Percentiles rank a stretch among this genome's conserved stretches.
These are phyloP conservation scores for Asteroscopus sphinx DNA, from an alignment of 2,888 invertebrate genomes.

Conservation along the genomic window DNA sequence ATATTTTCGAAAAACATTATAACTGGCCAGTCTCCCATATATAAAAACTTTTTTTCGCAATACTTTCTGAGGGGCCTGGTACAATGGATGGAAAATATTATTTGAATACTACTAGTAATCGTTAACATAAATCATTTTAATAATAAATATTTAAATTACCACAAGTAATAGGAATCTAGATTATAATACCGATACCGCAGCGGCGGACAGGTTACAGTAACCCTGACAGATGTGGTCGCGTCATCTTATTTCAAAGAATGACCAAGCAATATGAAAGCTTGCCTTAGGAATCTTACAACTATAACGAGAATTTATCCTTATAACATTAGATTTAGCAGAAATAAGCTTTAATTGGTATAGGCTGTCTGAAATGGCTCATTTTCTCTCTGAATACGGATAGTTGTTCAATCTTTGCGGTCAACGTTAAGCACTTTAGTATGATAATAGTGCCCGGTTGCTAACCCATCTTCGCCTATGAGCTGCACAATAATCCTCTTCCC, in stretches of 20 bases:
- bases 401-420: slow-evolving; percentile 17
- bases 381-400: slow-evolving; percentile 1
- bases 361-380: not conserved
- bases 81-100: slow-evolving; percentile 69
- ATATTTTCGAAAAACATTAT: too few species aligned
- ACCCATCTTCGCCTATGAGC: slow-evolving; percentile 37
- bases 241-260: slow-evolving; percentile 52
- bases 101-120: slow-evolving; percentile 30
- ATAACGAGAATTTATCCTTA: slow-evolving; percentile 18
- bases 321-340: slow-evolving; percentile 23
- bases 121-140: slow-evolving; percentile 52
- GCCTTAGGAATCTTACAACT: not conserved
- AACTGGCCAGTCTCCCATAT: too few species aligned
- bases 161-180: slow-evolving; percentile 26
- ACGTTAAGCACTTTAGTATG: not conserved
- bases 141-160: slow-evolving; percentile 47
- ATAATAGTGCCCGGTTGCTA: slow-evolving; percentile 5
- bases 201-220: slow-evolving; percentile 4
- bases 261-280: slow-evolving; percentile 15
- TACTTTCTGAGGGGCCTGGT: too few species aligned
- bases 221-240: slow-evolving; percentile 27
- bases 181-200: slow-evolving; percentile 23
- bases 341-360: slow-evolving; percentile 7
- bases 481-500: slow-evolving; percentile 31
- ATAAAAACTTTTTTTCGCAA: too few species aligned